A percentile compares a stretch with the other conserved stretches of the same genome.
phyloP scores from a whole-genome alignment of 2,113 vertebrate species.

The Polypterus bichir region DNA sequence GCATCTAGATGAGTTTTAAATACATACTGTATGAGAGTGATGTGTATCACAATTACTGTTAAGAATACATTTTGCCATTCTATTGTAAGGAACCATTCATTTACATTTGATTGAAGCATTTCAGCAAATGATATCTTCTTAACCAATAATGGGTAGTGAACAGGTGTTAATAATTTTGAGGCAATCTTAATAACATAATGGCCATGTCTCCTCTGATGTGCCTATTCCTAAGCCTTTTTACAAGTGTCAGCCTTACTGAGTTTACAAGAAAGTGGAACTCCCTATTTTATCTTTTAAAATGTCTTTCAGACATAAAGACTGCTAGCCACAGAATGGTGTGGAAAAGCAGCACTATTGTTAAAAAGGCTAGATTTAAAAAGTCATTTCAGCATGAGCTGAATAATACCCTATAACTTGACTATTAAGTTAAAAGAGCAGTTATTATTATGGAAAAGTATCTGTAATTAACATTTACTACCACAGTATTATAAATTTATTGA shows the following conservation, averaged over 20 bases:
- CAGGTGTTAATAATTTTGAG: conserved; percentile 5
- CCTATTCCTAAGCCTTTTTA: not conserved
- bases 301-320: not conserved
- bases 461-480: too few species aligned
- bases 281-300: not conserved
- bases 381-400: too few species aligned
- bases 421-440: too few species aligned
- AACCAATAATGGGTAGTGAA: not conserved
- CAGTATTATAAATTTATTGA: too few species aligned
- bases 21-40: not conserved
- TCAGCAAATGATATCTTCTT: conserved; percentile 1
- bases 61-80: not conserved
- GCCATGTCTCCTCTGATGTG: not conserved
- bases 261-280: not conserved
- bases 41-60: not conserved
- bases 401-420: too few species aligned
- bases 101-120: conserved; percentile 6
- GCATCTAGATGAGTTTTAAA: too few species aligned
- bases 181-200: not conserved
- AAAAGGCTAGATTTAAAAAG: too few species aligned
- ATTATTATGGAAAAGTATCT: too few species aligned
- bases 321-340: not conserved
- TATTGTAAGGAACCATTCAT: not conserved
- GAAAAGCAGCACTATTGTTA: not conserved
- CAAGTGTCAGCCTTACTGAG: not conserved